Evolutionary conservation across 92 coral and sea anemone species (phyloP), one percentile per base, ranked within the genome.

Genomic region (Pocillopora grandis): DNA sequence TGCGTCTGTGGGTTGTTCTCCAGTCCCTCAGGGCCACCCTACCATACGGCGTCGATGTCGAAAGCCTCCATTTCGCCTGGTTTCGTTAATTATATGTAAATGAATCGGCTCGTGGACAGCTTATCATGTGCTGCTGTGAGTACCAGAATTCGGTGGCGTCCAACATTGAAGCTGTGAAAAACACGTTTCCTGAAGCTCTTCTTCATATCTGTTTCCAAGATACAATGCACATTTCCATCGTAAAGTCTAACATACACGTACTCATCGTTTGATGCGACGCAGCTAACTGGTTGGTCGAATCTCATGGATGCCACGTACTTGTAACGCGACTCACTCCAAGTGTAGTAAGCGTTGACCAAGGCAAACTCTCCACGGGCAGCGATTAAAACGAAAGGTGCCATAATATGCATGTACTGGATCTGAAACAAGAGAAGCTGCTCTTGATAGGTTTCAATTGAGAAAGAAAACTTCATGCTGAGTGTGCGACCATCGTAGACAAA

Each of bases 31-130:
- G 93, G 78, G 17, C 98, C 98, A 18, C 93, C 98, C 35, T 94
- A 96, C 93, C 99, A 91, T 89, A 96, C 83, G 76, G 99, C 89
- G 60, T 94, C 98, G 85, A 92, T 83, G 79, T 96, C 99, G 71
- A 94, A 96, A 64, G 94, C 98, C 52, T 90, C 97, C 92, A 89
- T 87, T 73, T 90, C 99, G 19, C 67, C 87, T 17, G 84, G 80
- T 82, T 89, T 92, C 18, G 98, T 92, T 76, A 91, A 94, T 79
- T 85, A 94, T 8, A 91, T 82, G 77, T 85, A 96, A 72, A 96
- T 92, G 76, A 94, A 95, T 57, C 91, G 86, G 58, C 98, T 94
- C 66, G 95, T 84, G 8, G 98, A 88, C 21, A 94, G 93, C 72
- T 82, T 94, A 73, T 91, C 90, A 49, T 80, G 77, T 8, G 81